Evolutionary conservation across 2,113 vertebrate species (phyloP), one percentile per base, ranked within the genome.

Genomic region (Bambusicola thoracicus): DNA sequence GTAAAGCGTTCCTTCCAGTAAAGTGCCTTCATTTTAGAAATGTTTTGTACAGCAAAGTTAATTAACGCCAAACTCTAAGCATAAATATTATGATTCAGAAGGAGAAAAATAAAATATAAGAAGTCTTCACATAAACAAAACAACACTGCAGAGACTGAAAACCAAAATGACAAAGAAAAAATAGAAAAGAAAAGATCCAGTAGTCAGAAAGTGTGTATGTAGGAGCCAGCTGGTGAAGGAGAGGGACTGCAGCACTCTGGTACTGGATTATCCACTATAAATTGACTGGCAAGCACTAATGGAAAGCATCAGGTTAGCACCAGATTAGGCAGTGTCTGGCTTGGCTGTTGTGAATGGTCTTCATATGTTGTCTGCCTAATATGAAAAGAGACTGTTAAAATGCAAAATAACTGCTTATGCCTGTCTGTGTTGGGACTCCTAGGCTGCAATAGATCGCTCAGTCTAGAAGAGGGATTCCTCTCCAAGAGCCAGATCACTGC

Each of bases 381-480:
- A 56, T 80, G 93, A 95, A 96, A 93, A 94, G 94, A 91, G 51
- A 73, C 85, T 83, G 80, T 89, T 90, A 92, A 94, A 96, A 88
- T 4, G 3, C 87, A 87, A 93, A 90, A 86, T 94, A 93, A 94
- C 81, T 84, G 84, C 91, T 79, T 58, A 82, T 94, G 75, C 48
- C 74, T 84, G 59, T 87, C 69, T 89, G 8, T 90, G 61, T 76
- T 70, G 90, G 90, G 95, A 93, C 90, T 94, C 67, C 82, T 86
- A 99, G 98, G 97, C 84, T 98, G 98, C 81, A 98, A 97, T 69
- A 96, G 95, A 92, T 98, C 97, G 61, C 90, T 97, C 88, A 96
- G 96, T 81, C 91, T 97, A 86, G 97, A 96, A 75, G 89, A 97
- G 40, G 95, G 93, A 51, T 93, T 93, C 87, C 83, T 95, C 72